Conservation (phyloP, 92 coral and sea anemone genomes). For the Muricea muricata region DNA sequence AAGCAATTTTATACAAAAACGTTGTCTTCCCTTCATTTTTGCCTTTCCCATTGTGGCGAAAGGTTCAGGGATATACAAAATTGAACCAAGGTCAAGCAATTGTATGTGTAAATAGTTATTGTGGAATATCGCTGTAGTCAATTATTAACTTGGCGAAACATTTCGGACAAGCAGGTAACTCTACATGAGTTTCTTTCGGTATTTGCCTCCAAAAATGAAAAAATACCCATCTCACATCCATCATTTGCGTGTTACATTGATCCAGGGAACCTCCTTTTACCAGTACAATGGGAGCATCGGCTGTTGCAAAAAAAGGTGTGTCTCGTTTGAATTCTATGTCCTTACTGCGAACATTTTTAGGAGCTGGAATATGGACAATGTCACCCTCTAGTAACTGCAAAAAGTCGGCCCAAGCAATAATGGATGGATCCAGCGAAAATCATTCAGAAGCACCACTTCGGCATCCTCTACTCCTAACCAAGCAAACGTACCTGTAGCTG, state of each 20-base stretch:
- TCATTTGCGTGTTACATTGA: not conserved
- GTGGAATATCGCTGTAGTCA: not conserved
- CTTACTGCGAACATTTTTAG: slow-evolving; percentile 28
- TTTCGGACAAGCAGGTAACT: not conserved
- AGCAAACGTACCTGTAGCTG: slow-evolving; percentile 40
- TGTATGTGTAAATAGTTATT: no score
- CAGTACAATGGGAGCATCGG: not conserved
- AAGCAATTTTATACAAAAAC: no score
- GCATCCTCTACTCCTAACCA: slow-evolving; percentile 54
- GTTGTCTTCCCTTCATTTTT: no score
- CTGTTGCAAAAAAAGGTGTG: slow-evolving; percentile 32
- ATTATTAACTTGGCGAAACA: not conserved
- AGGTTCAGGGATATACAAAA: no score
- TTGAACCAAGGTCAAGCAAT: no score
- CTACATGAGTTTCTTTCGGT: not conserved
- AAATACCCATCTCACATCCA: not conserved
- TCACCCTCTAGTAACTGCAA: slow-evolving; percentile 49
- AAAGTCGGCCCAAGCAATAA: slow-evolving; percentile 36
- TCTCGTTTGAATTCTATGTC: slow-evolving; percentile 26
- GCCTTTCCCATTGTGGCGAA: no score
- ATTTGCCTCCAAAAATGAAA: not conserved
- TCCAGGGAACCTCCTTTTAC: slow-evolving; percentile 2
- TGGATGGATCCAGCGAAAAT: slow-evolving; percentile 48
- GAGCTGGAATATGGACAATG: slow-evolving; percentile 44
- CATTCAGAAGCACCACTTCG: slow-evolving; percentile 29